These are phyloP conservation scores for Geotria australis DNA, from an alignment of 2,797 vertebrate species.

Conservation along the genomic window DNA sequence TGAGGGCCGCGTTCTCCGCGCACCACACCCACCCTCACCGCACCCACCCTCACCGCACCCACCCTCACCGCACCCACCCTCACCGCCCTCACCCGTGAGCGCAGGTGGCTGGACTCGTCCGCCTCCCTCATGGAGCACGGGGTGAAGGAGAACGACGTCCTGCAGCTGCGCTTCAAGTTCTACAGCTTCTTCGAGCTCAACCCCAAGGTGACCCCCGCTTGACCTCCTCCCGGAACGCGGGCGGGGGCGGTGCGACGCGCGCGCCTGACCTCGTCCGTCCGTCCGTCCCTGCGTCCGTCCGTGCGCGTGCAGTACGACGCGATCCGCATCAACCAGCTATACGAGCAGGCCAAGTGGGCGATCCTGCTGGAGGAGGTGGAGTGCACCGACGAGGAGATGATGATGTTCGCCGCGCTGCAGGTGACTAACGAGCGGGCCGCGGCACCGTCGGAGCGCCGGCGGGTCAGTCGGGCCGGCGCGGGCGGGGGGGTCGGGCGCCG, in stretches of 20 bases:
- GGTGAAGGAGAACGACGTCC: conserved; percentile 85
- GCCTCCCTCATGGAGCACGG: conserved; percentile 97
- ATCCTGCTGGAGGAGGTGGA: conserved; percentile 96
- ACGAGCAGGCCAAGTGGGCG: conserved; percentile 87
- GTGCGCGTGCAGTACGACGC: conserved; percentile 44
- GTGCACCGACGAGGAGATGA: conserved; percentile 98
- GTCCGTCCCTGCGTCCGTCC: too few relatives aligned
- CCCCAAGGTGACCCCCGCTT: conserved; percentile 40
- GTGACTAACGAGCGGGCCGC: conserved; percentile 11
- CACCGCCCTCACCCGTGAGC: background rate
- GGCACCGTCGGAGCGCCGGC: too few relatives aligned
- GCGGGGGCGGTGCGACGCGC: too few relatives aligned
- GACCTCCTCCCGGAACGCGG: too few relatives aligned
- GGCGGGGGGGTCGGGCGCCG: too few relatives aligned
- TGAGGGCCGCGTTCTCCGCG: conserved; percentile 11
- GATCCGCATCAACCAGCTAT: conserved; percentile 93
- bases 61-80: too few relatives aligned
- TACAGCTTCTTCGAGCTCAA: conserved; percentile 99
- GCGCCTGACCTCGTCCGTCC: too few relatives aligned
- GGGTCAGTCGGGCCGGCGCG: too few relatives aligned
- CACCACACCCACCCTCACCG: too few relatives aligned
- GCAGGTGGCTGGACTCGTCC: conserved; percentile 85
- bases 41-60: too few relatives aligned
- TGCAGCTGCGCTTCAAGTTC: conserved; percentile 89
- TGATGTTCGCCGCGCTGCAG: conserved; percentile 99